These are phyloP conservation scores for Albula glossodonta DNA, from an alignment of 2,113 vertebrate species.

Conservation along the genomic window DNA sequence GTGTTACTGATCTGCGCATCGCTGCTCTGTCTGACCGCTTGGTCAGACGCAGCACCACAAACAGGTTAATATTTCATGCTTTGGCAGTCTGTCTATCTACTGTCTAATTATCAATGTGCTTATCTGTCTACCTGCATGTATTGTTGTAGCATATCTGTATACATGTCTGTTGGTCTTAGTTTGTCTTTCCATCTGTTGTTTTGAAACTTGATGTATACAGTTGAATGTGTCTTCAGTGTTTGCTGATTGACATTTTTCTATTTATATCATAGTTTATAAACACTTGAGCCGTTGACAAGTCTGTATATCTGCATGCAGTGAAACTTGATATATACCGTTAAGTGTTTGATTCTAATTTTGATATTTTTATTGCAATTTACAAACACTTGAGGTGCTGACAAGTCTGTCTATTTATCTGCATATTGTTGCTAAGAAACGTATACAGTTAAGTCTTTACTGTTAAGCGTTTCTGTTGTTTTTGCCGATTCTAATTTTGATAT, in stretches of 20 bases:
- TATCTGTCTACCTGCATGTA: neutral
- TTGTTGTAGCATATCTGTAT: neutral
- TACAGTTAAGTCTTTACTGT: too few relatives aligned
- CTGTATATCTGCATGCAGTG: too few relatives aligned
- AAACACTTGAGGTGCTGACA: too few relatives aligned
- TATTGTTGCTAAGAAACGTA: too few relatives aligned
- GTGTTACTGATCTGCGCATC: slow-evolving; percentile 47
- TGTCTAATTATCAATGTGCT: neutral
- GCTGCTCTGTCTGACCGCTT: slow-evolving; percentile 60
- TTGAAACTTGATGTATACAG: neutral
- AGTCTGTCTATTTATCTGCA: too few relatives aligned
- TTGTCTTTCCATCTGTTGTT: neutral
- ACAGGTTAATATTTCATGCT: slow-evolving; percentile 53
- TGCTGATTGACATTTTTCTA: too few relatives aligned
- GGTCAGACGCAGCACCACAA: slow-evolving; percentile 66
- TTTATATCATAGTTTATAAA: too few relatives aligned
- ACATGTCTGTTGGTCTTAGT: neutral
- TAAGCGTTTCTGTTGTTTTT: neutral
- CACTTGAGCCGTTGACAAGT: too few relatives aligned
- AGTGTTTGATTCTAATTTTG: neutral
- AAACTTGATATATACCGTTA: too few relatives aligned
- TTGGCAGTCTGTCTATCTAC: neutral
- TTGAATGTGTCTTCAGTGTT: too few relatives aligned
- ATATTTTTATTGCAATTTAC: too few relatives aligned
- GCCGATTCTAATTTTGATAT: neutral